Evolutionary conservation across 37 sponge, comb jelly and placozoan genomes (phyloP).

Genomic region (Ianthella basta): DNA sequence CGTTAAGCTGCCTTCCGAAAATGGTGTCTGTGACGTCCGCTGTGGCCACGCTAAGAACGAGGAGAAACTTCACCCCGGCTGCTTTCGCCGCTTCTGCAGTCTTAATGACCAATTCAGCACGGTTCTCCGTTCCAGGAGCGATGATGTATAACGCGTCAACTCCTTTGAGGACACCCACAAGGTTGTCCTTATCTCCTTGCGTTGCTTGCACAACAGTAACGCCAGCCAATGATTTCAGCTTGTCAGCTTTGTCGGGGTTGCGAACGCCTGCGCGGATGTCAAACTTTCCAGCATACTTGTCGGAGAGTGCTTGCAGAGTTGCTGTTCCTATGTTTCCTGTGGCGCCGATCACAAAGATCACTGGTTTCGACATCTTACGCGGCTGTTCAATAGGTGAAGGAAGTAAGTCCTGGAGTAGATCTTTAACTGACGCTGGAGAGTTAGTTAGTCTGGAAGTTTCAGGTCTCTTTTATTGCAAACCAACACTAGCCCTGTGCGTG

Average conservation of each 20-base stretch:
- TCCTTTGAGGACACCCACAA: constrained; percentile 37
- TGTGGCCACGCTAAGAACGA: constrained; percentile 39
- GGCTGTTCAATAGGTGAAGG: background rate
- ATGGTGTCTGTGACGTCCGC: constrained; percentile 42
- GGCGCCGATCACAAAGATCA: constrained; percentile 47
- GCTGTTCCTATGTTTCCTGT: constrained; percentile 58
- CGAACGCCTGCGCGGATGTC: constrained; percentile 68
- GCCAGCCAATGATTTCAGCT: constrained; percentile 35
- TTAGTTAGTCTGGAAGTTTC: too few relatives aligned
- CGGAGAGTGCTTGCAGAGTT: constrained; percentile 42
- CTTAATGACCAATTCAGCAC: constrained; percentile 45
- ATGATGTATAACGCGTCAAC: constrained; percentile 66
- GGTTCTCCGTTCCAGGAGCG: constrained; percentile 51
- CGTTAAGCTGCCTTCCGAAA: constrained; percentile 38
- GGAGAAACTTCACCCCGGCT: constrained; percentile 60
- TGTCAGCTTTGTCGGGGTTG: constrained; percentile 64
- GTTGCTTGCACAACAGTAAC: constrained; percentile 51
- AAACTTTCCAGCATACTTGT: constrained; percentile 54
- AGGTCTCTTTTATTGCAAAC: too few relatives aligned
- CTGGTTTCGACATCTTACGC: constrained; percentile 3
- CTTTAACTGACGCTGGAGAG: too few relatives aligned
- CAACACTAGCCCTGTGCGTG: too few relatives aligned
- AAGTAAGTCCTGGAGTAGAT: too few relatives aligned
- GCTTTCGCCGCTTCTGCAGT: constrained; percentile 54
- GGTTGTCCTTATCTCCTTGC: constrained; percentile 44